phyloP scores from a whole-genome alignment of 2,888 invertebrate species.

The Lepeophtheirus nordmannii region DNA sequence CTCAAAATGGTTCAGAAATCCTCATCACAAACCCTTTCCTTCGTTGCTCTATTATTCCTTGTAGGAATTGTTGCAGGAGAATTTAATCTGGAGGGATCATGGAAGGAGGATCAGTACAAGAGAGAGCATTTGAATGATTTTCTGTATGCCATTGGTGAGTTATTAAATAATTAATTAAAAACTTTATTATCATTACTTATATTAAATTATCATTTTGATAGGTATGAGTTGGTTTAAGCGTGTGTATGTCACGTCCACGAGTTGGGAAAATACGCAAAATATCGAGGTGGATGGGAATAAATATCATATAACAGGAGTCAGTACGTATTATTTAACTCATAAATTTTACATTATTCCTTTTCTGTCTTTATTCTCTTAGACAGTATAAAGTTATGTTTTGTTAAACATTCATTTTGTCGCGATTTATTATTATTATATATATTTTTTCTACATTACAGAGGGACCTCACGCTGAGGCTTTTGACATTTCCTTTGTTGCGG shows the following conservation, averaged over 20 bases:
- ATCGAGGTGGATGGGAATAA: conserved; percentile 1
- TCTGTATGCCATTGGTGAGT: background rate
- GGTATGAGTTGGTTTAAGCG: conserved; percentile 8
- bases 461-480: conserved; percentile 3
- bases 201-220: background rate
- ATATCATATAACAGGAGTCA: conserved; percentile 7
- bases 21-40: too few relatives aligned
- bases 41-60: too few relatives aligned
- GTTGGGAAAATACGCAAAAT: conserved; percentile 13
- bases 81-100: background rate
- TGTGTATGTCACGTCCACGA: conserved; percentile 7
- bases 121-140: background rate
- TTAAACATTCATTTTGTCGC: too few relatives aligned
- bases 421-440: background rate
- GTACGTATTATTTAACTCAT: background rate
- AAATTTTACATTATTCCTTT: background rate
- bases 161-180: too few relatives aligned
- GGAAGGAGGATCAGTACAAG: conserved; percentile 10
- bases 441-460: background rate
- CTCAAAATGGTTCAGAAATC: too few relatives aligned
- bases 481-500: background rate
- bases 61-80: background rate
- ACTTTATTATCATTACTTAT: too few relatives aligned
- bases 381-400: too few relatives aligned
- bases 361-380: background rate